Evolutionary conservation across 1,140 invertebrate genomes (phyloP), one percentile per base, ranked within the genome.

Genomic region (Drosophila teissieri): DNA sequence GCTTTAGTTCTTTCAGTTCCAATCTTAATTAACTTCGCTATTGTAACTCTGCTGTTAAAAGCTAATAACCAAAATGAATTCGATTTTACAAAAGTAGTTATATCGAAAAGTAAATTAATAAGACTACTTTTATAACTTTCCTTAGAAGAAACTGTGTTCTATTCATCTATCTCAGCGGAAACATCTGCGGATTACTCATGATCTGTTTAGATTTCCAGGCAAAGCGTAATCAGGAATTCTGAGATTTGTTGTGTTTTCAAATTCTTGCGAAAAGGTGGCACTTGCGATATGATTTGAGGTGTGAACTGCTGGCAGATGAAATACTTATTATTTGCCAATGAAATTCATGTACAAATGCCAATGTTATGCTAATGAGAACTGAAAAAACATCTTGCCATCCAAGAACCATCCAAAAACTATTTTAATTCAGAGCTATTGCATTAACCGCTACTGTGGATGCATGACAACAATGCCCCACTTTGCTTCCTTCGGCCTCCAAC

Each of bases 391-490:
- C 2, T 31, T 31, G 2, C 7, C 31, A 31, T 10, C 2, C 31
- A 31, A 31, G 27, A 7, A 31, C 1, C 7, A n/a, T n/a, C n/a
- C 2, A 19, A 1, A 19, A 19, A 2, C 10, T 45, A 4, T 10
- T 19, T 15, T 10, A 27, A 6, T n/a, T 3, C 22, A 27, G 46
- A 52, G 31, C 49, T 52, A 52, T 17, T 19, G 17, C 12, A 11
- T 36, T 12, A 19, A 36, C 49, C 49, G 10, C 49, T 36, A n/a
- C 15, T 52, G 49, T 52, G 11, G 10, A n/a, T 51, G 39, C 61
- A 39, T 52, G 15, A 52, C 48, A 61, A 42, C 15, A 53, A 34
- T 42, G 36, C 17, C 22, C 19, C 34, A 42, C 36, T 42, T 34
- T 36, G 27, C 42, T 19, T 27, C 10, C 37, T 3, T n/a, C 8